These are phyloP conservation scores for Poicephalus gulielmi DNA, from an alignment of 2,113 vertebrate genomes.

Conservation along the genomic window DNA sequence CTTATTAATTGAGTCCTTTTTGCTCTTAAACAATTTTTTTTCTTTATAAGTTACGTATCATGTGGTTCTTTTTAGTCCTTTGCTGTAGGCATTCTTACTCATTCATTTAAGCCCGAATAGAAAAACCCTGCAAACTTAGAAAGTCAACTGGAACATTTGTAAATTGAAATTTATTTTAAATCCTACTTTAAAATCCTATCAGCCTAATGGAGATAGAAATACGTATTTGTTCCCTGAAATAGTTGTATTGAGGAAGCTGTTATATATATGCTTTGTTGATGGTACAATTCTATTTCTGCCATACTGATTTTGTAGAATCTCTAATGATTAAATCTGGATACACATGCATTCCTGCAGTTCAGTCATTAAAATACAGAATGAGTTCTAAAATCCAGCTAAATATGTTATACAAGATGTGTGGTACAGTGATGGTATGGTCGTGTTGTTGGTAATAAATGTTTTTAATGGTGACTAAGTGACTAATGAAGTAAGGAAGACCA, in stretches of 20 bases:
- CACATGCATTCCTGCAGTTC: not conserved
- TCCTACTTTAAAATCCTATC: not conserved
- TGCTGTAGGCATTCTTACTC: not conserved
- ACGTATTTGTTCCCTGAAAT: not conserved
- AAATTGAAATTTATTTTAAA: not conserved
- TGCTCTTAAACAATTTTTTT: not conserved
- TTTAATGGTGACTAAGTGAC: not conserved
- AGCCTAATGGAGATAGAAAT: not conserved
- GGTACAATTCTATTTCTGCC: not conserved
- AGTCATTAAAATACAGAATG: not conserved
- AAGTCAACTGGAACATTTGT: not conserved
- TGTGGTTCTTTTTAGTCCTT: not conserved
- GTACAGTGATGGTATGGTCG: not conserved
- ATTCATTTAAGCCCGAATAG: not conserved
- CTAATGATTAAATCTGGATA: not conserved
- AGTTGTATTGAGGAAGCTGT: not conserved
- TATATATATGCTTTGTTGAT: not conserved
- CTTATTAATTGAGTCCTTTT: not conserved
- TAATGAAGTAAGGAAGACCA: not conserved
- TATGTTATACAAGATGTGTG: not conserved
- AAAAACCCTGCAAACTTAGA: not conserved
- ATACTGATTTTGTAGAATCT: not conserved
- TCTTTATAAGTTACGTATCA: fast-evolving
- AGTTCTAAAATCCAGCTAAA: not conserved
- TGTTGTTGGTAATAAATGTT: not conserved